Base-by-base conservation (phyloP, 2,797 vertebrate genomes). In the Luscinia megarhynchos region DNA sequence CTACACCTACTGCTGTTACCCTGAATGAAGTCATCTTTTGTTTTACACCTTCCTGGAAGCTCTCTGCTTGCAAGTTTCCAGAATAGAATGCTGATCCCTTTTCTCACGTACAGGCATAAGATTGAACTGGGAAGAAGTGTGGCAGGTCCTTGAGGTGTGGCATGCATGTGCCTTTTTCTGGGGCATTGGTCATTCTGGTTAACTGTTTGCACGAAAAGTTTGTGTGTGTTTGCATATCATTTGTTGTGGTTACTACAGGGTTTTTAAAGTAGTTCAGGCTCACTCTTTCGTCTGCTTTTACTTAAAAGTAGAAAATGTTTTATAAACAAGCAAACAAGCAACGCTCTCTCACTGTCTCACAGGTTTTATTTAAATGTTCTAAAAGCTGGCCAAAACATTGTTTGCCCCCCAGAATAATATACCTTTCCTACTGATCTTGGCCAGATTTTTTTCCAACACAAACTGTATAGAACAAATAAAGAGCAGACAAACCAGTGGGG, bases 241-340 rank as follows among this genome's bases (percentile, higher is more conserved):
- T 61, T 53, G 11, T 41, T 81, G 27, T 63, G 69, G 57, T 86
- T 94, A 41, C 19, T 30, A 0, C 48, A 4, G 30, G 27, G 9
- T 34, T 87, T 87, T 73, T 66, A 10, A 10, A 57, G 17, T 50
- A 55, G 24, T 38, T 90, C 20, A 61, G 29, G n/a, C 40, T 75
- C 24, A 68, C 24, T 86, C 62, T 84, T 75, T 15, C 67, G 21
- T 64, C n/a, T 84, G 14, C 13, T 57, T 92, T 87, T 89, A 55
- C 63, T 69, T 80, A 62, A 91, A 87, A 87, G 51, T 16, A 83
- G 12, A 74, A 64, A 63, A 53, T 23, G 14, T 73, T 93, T 62
- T 53, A 45, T 77, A 77, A 94, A 89, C 73, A 89, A 92, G 38
- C 24, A 64, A 94, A 27, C 50, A 78, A 70, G 26, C 13, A 77